phyloP scores from a whole-genome alignment of 92 coral and sea anemone species.

The Metridium senile region DNA sequence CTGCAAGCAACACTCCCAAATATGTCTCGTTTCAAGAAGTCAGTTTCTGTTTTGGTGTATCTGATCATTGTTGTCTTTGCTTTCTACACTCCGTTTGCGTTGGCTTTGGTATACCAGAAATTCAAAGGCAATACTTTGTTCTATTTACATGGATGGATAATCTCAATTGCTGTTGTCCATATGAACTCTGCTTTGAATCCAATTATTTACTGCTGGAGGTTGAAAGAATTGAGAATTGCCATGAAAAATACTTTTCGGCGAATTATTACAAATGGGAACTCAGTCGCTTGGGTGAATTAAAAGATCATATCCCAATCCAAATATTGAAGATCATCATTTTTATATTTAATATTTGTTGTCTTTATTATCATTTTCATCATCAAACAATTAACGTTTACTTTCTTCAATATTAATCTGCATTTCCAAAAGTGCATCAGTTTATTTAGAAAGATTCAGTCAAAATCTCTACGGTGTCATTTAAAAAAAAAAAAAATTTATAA shows the following conservation, averaged over 20 bases:
- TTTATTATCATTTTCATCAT: too few species aligned
- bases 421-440: too few species aligned
- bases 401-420: too few species aligned
- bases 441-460: too few species aligned
- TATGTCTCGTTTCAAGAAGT: not conserved
- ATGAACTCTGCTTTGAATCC: slow-evolving; percentile 8
- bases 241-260: not conserved
- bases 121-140: not conserved
- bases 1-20: not conserved
- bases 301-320: too few species aligned
- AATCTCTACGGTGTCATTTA: too few species aligned
- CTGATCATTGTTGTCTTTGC: not conserved
- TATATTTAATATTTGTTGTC: too few species aligned
- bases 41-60: not conserved
- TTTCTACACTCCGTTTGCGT: not conserved
- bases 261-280: not conserved
- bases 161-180: not conserved
- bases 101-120: not conserved
- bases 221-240: slow-evolving; percentile 4
- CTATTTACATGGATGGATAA: not conserved
- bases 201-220: slow-evolving; percentile 17
- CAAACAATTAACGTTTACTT: too few species aligned
- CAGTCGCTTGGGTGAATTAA: not conserved
- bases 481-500: too few species aligned
- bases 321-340: too few species aligned